phyloP scores from a whole-genome alignment of 2,888 invertebrate species.

The Podotricha telesiphe region DNA sequence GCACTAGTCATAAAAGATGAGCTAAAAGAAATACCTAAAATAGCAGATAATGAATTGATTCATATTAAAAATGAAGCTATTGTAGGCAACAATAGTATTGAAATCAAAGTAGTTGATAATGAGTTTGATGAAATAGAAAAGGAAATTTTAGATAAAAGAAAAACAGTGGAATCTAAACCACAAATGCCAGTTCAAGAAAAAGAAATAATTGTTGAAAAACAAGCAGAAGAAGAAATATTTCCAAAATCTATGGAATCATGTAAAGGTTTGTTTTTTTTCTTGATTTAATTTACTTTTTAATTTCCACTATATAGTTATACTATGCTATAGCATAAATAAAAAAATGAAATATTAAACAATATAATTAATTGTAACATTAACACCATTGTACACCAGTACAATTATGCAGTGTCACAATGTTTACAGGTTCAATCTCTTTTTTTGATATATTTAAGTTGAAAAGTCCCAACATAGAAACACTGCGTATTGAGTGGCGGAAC shows the following conservation, averaged over 20 bases:
- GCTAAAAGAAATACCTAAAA: not conserved
- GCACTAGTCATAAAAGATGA: not conserved
- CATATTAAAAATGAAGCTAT: not conserved
- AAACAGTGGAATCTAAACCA: not conserved
- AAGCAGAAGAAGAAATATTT: not conserved
- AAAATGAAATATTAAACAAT: too few species aligned
- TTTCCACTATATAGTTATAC: too few species aligned
- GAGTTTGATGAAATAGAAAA: slow-evolving; percentile 30
- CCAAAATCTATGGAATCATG: slow-evolving; percentile 20
- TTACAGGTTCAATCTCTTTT: too few species aligned
- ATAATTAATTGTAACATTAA: too few species aligned
- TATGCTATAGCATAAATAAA: too few species aligned
- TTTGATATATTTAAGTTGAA: too few species aligned
- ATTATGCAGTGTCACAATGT: too few species aligned
- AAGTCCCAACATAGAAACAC: too few species aligned
- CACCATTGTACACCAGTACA: too few species aligned
- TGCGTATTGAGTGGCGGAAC: too few species aligned
- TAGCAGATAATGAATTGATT: not conserved
- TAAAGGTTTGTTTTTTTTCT: slow-evolving; percentile 29
- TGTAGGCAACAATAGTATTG: not conserved
- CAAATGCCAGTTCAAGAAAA: slow-evolving; percentile 5
- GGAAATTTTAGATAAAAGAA: slow-evolving; percentile 11
- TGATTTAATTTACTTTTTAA: not conserved
- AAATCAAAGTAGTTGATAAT: slow-evolving; percentile 18
- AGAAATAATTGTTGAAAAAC: slow-evolving; percentile 9